Base-by-base conservation (phyloP, 2,113 vertebrate species). In the Dipodomys spectabilis region DNA sequence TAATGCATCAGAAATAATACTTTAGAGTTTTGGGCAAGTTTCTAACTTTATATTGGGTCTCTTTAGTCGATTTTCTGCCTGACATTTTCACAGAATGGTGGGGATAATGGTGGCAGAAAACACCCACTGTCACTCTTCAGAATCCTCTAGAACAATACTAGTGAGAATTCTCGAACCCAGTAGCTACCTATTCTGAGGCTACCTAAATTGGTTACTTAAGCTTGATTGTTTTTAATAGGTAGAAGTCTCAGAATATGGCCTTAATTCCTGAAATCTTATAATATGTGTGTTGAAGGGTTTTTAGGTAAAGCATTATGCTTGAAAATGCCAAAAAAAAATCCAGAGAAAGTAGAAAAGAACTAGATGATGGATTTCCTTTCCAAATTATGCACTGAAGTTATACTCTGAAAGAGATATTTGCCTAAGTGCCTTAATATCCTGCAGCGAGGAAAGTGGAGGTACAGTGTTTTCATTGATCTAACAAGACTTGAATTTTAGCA, bases 401-500 rank as follows among this genome's bases (percentile, higher is more conserved):
- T 53, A 30, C 74, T 88, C 93, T 86, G 6, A n/a, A 67, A 39
- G 28, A 1, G 4, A n/a, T n/a, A 28, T 6, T 39, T 32, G 32
- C 44, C 0, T 45, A 74, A 87, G 72, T 86, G 77, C 30, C 32
- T 72, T 30, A 73, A 25, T 2, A 57, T 32, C 12, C 69, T 4
- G 35, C 20, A 4, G 27, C 0, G 28, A 86, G 72, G 7, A 73
- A 53, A 74, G 57, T 73, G 75, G 60, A 83, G 35, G 83, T 82
- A 57, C 39, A 28, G 25, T 10, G 6, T 75, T 82, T 16, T 16
- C 73, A 71, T 78, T 2, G 15, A 57, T 57, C 23, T 79, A 20
- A 35, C 82, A 2, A 0, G 18, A 82, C 73, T 95, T 84, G 77
- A 73, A 60, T 90, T 92, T 95, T 73, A 78, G 25, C 65, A 23